Conservation (phyloP, 2,797 vertebrate species). For the Oreortyx pictus region DNA sequence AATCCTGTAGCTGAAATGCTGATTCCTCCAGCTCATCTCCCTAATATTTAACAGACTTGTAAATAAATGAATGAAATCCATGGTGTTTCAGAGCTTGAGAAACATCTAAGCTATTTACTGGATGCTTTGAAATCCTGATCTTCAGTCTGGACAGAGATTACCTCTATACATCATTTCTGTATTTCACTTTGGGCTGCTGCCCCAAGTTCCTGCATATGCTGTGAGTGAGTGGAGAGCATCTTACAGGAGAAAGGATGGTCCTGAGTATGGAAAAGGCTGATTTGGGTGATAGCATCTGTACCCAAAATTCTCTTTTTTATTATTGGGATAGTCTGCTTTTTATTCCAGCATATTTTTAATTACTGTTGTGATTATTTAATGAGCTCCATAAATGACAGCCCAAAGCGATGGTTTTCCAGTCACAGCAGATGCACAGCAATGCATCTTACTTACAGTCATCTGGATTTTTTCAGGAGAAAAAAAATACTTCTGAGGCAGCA, state of each 20-base stretch:
- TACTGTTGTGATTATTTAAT: neutral
- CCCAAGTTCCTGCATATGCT: fast-evolving
- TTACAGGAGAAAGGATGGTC: fast-evolving
- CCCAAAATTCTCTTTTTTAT: neutral
- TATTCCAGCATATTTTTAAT: neutral
- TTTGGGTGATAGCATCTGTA: neutral
- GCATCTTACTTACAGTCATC: neutral
- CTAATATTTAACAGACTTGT: neutral
- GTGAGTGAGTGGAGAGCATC: fast-evolving
- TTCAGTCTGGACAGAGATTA: constrained; percentile 69
- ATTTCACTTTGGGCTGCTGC: neutral
- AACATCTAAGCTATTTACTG: constrained; percentile 29
- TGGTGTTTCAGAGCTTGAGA: neutral
- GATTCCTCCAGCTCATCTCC: neutral
- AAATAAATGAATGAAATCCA: constrained; percentile 29
- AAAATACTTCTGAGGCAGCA: neutral
- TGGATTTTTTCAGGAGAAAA: neutral
- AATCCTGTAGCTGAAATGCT: neutral
- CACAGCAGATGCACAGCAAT: neutral
- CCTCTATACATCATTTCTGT: neutral
- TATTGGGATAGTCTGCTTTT: neutral
- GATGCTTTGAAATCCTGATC: constrained; percentile 47
- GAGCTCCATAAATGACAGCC: neutral
- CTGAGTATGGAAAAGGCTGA: neutral
- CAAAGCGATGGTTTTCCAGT: neutral